Percentiles rank a stretch among this genome's conserved stretches.
These are phyloP conservation scores for Piscicola geometra DNA, from an alignment of 2,888 invertebrate species.

Conservation along the genomic window DNA sequence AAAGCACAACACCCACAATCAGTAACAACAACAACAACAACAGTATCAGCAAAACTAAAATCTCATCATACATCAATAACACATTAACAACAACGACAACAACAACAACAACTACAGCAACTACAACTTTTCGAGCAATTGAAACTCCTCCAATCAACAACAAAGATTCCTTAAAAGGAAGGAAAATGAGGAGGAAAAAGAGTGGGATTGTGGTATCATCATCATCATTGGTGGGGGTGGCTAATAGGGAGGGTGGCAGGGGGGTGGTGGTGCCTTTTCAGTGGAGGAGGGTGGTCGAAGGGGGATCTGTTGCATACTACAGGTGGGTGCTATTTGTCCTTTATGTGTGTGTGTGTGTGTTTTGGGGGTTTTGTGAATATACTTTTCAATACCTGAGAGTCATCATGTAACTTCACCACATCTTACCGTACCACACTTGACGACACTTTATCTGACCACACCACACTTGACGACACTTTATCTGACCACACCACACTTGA, in stretches of 20 bases:
- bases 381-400: no score
- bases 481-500: no score
- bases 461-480: no score
- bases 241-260: not conserved
- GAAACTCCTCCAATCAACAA: not conserved
- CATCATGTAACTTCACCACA: no score
- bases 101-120: not conserved
- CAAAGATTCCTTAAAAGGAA: not conserved
- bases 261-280: constrained; percentile 16
- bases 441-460: no score
- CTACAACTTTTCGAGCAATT: not conserved
- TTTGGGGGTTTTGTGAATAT: no score
- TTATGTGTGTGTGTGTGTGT: no score
- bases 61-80: not conserved
- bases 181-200: constrained; percentile 21
- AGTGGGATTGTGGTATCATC: not conserved
- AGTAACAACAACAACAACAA: not conserved
- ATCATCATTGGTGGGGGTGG: not conserved
- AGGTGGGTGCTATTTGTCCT: constrained; percentile 9
- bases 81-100: not conserved
- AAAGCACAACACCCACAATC: no score
- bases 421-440: no score
- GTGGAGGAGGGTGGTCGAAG: constrained; percentile 24
- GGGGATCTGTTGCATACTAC: constrained; percentile 10
- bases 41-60: not conserved